Conservation (phyloP, 2,113 vertebrate genomes). For the Ornithorhynchus anatinus region DNA sequence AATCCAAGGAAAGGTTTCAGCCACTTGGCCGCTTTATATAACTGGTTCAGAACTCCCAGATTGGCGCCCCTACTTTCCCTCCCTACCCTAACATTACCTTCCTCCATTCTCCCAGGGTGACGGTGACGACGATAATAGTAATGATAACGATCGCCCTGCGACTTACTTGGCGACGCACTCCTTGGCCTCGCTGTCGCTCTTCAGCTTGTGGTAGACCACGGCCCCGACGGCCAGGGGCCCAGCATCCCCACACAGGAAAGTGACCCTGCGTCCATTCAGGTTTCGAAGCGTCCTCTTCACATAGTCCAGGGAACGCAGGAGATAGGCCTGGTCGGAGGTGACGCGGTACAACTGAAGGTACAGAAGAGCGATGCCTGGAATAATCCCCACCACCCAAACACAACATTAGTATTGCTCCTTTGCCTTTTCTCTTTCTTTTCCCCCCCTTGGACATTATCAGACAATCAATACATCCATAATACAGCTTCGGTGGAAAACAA, state of each 20-base stretch:
- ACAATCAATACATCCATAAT: no score
- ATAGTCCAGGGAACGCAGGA: conserved; percentile 90
- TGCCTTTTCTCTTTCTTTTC: background rate
- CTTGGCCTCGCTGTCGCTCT: conserved; percentile 80
- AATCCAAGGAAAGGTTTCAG: no score
- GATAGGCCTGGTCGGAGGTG: conserved; percentile 76
- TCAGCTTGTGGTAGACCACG: conserved; percentile 88
- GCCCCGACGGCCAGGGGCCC: conserved; percentile 92
- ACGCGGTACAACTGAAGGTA: conserved; percentile 89
- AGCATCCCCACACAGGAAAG: conserved; percentile 94
- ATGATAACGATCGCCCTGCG: no score
- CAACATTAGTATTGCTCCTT: background rate
- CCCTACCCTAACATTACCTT: no score
- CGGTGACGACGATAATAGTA: no score
- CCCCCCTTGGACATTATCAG: no score
- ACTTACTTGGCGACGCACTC: conserved; percentile 89
- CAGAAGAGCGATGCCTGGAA: conserved; percentile 88
- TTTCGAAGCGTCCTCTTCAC: conserved; percentile 91
- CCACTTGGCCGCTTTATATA: no score
- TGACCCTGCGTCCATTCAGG: conserved; percentile 88
- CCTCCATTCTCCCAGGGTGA: no score
- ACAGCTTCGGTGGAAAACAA: no score
- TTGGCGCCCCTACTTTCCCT: no score
- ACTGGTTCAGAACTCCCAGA: no score
- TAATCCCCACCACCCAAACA: background rate